Evolutionary conservation across 2,797 vertebrate genomes (phyloP), one percentile per base, ranked within the genome.

Genomic region (Psittacula echo): DNA sequence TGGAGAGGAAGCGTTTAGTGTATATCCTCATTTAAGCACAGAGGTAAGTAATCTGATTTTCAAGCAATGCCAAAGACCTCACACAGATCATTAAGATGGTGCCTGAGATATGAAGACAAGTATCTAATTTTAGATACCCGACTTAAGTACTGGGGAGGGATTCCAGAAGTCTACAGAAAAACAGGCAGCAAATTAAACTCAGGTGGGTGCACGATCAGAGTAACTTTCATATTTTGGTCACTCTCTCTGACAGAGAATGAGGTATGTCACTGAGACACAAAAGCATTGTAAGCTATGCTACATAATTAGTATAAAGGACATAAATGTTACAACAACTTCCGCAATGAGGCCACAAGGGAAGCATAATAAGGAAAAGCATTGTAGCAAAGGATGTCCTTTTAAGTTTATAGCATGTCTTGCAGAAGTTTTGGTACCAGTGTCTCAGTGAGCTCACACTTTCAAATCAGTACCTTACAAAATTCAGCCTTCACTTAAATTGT

Each of bases 31-130:
- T 53, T 77, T 82, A 85, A 79, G 71, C 88, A 77, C 64, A 65
- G 86, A 93, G 90, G 80, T 77, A 94, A 90, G 65, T 75, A 93
- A 95, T 93, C 94, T 96, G 87, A 94, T 95, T 94, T 94, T 90
- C 78, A 80, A 79, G 90, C 88, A 75, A 41, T 44, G 94, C 96
- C 88, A 93, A 93, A 93, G 93, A 96, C 95, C 95, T 96, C 96
- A 94, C 93, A 92, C 93, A 97, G 92, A 95, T 93, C 88, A 89
- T 96, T 96, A 95, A 95, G 94, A 96, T 94, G 93, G 93, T 96
- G 95, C 90, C 91, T 94, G 86, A 96, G 95, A 96, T 97, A 96
- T 2, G 45, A 85, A 78, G 73, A 67, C 53, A 53, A 82, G 91
- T 68, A 68, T 65, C 95, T 96, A 96, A 96, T 94, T 96, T 96